phyloP scores from a whole-genome alignment of 2,113 vertebrate genomes.

The Anarrhichthys ocellatus region DNA sequence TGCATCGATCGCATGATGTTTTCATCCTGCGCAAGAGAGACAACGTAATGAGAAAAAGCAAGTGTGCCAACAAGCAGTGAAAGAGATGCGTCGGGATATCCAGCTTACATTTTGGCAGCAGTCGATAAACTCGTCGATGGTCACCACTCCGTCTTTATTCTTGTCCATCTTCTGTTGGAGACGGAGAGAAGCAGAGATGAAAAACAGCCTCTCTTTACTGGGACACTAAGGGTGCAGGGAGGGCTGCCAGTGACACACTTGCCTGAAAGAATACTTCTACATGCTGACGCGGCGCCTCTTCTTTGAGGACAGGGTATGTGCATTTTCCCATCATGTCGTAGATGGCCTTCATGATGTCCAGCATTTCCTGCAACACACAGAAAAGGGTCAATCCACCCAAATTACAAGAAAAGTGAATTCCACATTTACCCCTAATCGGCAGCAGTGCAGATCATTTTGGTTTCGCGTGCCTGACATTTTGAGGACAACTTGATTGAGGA shows the following conservation, averaged over 20 bases:
- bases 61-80: not conserved
- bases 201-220: not conserved
- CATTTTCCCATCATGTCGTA: conserved; percentile 99
- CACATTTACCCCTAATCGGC: too few relatives aligned
- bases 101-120: conserved; percentile 97
- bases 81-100: not conserved
- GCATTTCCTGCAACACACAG: conserved; percentile 89
- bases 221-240: accelerated
- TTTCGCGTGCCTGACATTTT: too few relatives aligned
- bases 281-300: conserved; percentile 94
- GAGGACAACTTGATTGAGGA: too few relatives aligned
- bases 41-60: conserved; percentile 19
- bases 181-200: not conserved
- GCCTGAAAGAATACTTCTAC: conserved; percentile 99
- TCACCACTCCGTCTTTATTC: conserved; percentile 98
- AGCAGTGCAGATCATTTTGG: too few relatives aligned
- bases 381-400: not conserved
- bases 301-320: conserved; percentile 95
- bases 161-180: conserved; percentile 97
- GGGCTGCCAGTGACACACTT: conserved; percentile 21
- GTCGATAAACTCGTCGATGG: conserved; percentile 99
- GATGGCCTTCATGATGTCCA: conserved; percentile 99
- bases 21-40: conserved; percentile 89
- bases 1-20: conserved; percentile 99
- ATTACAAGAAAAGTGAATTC: not conserved